phyloP scores from a whole-genome alignment of 2,888 invertebrate species.

The Diaphora mendica region DNA sequence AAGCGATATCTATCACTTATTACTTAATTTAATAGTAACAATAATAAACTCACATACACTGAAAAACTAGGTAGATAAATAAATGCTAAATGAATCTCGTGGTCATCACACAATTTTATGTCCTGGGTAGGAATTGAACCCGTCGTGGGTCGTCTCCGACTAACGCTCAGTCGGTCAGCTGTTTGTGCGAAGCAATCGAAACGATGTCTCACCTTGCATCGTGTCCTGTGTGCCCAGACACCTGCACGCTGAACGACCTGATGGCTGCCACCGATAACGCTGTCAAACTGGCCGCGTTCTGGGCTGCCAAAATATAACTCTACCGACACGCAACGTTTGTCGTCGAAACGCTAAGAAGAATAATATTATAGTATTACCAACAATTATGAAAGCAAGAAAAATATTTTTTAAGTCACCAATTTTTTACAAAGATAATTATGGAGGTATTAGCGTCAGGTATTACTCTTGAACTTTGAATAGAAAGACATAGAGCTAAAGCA shows the following conservation, averaged over 20 bases:
- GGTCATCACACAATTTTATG: background rate
- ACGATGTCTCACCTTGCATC: too few species aligned
- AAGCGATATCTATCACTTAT: background rate
- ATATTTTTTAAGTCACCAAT: background rate
- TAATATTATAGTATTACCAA: background rate
- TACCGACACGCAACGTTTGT: too few species aligned
- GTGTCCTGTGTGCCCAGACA: too few species aligned
- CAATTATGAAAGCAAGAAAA: background rate
- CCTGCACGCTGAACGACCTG: too few species aligned
- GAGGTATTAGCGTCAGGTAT: background rate
- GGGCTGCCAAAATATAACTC: too few species aligned
- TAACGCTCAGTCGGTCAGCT: too few species aligned
- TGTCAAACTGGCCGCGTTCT: too few species aligned
- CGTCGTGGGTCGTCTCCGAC: too few species aligned
- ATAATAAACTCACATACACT: background rate
- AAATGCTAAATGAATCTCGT: background rate
- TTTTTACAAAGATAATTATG: background rate
- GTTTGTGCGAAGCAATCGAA: too few species aligned
- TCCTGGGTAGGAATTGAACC: background rate
- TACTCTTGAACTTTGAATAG: background rate
- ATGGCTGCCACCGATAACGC: too few species aligned
- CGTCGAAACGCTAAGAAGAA: too few species aligned
- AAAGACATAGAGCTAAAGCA: background rate
- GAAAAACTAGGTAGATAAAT: background rate
- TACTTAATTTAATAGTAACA: too few species aligned